Percentiles rank a stretch among this genome's conserved stretches.
phyloP scores from a whole-genome alignment of 2,113 vertebrate genomes.

The Siphamia tubifer region DNA sequence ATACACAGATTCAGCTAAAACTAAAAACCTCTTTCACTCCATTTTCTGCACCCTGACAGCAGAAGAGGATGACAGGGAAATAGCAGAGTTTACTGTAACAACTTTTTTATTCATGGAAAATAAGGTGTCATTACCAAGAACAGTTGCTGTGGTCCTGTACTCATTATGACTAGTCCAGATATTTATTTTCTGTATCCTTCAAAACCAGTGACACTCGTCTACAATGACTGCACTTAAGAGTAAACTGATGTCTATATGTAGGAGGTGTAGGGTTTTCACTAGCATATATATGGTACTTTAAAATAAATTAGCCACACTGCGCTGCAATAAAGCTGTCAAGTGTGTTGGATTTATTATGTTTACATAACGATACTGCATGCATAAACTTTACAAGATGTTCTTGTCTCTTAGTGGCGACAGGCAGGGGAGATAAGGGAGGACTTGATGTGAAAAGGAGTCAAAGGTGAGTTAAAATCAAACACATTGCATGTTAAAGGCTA shows the following conservation, averaged over 20 bases:
- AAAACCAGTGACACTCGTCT: not conserved
- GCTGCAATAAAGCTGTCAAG: slow-evolving; percentile 45
- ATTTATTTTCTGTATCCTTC: not conserved
- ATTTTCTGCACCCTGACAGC: too few species aligned
- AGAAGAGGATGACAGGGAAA: too few species aligned
- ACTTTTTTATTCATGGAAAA: too few species aligned
- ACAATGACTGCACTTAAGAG: not conserved
- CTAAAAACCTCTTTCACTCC: too few species aligned
- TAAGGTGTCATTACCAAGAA: too few species aligned
- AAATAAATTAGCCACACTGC: slow-evolving; percentile 51
- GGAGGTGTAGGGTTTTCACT: slow-evolving; percentile 18
- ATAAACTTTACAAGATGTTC: slow-evolving; percentile 36
- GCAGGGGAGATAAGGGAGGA: not conserved
- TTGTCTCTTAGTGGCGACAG: not conserved
- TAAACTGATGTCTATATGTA: slow-evolving; percentile 25
- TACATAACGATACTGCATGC: slow-evolving; percentile 13
- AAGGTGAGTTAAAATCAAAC: not conserved
- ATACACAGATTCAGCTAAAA: too few species aligned
- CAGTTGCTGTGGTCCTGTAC: not conserved
- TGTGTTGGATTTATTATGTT: slow-evolving; percentile 37
- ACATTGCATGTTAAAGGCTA: not conserved
- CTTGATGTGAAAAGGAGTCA: not conserved
- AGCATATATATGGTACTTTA: slow-evolving; percentile 43
- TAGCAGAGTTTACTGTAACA: too few species aligned
- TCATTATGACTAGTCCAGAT: slow-evolving; percentile 1